Conservation (phyloP, 2,888 invertebrate genomes). For the Tethea ocularis region DNA sequence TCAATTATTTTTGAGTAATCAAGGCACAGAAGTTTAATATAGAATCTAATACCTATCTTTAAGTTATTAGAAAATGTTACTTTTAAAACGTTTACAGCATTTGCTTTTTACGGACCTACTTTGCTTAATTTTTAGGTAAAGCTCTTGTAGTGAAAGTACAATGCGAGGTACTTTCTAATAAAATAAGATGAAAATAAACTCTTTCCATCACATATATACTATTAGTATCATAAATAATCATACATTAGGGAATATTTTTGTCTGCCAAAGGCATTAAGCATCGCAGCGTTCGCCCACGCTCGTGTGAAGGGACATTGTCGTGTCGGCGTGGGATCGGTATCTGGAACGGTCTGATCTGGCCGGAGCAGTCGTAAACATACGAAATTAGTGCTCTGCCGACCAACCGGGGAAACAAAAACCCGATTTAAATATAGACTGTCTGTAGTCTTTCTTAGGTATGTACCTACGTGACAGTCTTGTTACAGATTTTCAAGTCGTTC, state of each 20-base stretch:
- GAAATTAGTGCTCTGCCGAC: slow-evolving; percentile 71
- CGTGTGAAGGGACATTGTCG: slow-evolving; percentile 54
- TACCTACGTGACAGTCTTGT: neutral
- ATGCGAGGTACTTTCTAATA: neutral
- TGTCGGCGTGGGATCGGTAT: slow-evolving; percentile 73
- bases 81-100: too few relatives aligned
- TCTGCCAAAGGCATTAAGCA: slow-evolving; percentile 4
- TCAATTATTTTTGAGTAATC: too few relatives aligned
- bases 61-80: too few relatives aligned
- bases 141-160: too few relatives aligned
- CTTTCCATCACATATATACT: neutral
- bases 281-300: slow-evolving; percentile 30
- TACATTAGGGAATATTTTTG: neutral
- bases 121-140: too few relatives aligned
- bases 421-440: slow-evolving; percentile 62
- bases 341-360: slow-evolving; percentile 67
- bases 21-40: too few relatives aligned
- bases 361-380: slow-evolving; percentile 70
- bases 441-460: slow-evolving; percentile 29
- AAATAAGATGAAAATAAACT: slow-evolving; percentile 5
- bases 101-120: too few relatives aligned
- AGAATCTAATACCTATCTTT: too few relatives aligned
- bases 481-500: neutral
- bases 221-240: neutral
- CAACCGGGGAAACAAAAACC: slow-evolving; percentile 70